Conservation (phyloP, 2,113 vertebrate genomes). For the Hipposideros armiger region DNA sequence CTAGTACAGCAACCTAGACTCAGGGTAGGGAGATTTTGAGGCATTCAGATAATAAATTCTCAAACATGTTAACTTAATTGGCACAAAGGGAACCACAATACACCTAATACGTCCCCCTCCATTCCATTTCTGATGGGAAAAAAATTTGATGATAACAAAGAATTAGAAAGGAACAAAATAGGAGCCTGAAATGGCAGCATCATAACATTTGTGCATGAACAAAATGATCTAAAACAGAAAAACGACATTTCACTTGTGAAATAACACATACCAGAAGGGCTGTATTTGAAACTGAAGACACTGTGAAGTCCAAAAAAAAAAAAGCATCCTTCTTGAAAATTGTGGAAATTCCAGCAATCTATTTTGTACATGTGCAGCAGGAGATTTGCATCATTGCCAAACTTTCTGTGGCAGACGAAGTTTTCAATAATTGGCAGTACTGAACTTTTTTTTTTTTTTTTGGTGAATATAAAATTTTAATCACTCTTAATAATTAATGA, state of each 20-base stretch:
- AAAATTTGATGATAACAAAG: conserved; percentile 21
- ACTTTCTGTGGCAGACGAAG: not conserved
- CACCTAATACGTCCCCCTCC: not conserved
- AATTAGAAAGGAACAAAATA: not conserved
- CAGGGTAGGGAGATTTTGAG: conserved; percentile 25
- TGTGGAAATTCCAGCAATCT: not conserved
- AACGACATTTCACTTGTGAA: not conserved
- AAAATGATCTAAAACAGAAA: not conserved
- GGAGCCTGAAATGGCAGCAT: not conserved
- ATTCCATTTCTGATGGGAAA: not conserved
- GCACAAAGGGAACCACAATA: not conserved
- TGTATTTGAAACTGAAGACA: not conserved
- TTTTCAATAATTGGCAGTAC: conserved; percentile 16
- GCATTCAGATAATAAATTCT: not conserved
- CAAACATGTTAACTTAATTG: not conserved
- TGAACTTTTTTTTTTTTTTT: not conserved
- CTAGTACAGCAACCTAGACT: not conserved
- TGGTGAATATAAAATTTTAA: conserved; percentile 64
- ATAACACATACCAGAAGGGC: not conserved
- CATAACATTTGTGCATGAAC: not conserved
- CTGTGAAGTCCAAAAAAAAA: not conserved
- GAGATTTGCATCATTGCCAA: conserved; percentile 9
- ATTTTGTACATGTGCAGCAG: not conserved
- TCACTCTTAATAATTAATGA: conserved; percentile 59
- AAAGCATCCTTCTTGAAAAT: not conserved